Evolutionary conservation across 2,113 vertebrate species (phyloP), one percentile per base, ranked within the genome.

Genomic region (Trachemys scripta): DNA sequence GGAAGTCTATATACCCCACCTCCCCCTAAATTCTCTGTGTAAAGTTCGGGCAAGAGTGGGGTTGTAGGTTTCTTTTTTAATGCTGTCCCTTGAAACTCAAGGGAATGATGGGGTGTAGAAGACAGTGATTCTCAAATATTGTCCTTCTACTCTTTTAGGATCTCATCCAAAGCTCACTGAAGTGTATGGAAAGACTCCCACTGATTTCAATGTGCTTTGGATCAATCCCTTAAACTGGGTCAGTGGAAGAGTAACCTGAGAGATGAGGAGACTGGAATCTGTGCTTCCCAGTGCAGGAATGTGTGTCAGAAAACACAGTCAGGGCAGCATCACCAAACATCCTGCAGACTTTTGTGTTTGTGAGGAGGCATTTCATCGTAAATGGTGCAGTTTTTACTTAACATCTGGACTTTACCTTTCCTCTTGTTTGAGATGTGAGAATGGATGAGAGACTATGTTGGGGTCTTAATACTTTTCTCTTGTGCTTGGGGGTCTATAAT

Each of bases 251-350:
- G 96, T 97, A 97, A 97, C 96, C 97, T 87, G 96, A 97, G 95
- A 96, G 95, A 97, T 94, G 93, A 84, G 24, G 90, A 97, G 96
- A 97, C 92, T 90, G 96, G 95, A 96, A 97, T 97, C 96, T 97
- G 2, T 93, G 82, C 85, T 96, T 94, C 81, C 47, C 93, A 96
- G 42, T 45, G 95, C 85, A 54, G 96, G 93, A 92, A 81, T 91
- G 92, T 88, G 84, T 9, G 90, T 93, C 50, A 91, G 92, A 97
- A 93, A 94, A 59, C 75, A 59, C 50, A 89, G 69, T 53, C 80
- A 92, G 95, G 95, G 88, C 80, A 93, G 87, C 90, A 89, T 89
- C 92, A 97, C 94, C 95, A 94, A 95, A 91, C 90, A 93, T 95
- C 95, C 96, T 96, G 90, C 89, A 82, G 89, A 29, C 85, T 96